A percentile compares a stretch with the other conserved stretches of the same genome.
Evolutionary conservation across 2,113 vertebrate genomes (phyloP).

Genomic region (Actenoides hombroni): DNA sequence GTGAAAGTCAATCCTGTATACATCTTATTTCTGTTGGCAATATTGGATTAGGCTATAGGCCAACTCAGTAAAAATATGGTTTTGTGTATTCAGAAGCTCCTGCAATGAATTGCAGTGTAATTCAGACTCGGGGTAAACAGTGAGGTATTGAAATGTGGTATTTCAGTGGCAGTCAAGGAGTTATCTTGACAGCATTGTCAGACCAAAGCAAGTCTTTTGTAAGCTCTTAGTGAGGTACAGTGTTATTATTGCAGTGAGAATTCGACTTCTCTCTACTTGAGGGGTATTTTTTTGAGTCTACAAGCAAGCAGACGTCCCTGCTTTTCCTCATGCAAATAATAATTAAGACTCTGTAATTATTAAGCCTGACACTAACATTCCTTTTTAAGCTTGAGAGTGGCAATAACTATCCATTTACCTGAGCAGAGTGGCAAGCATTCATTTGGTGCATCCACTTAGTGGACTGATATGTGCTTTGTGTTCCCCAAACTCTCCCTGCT

Average conservation of each 20-base stretch:
- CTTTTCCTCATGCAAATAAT: not conserved
- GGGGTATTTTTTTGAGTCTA: not conserved
- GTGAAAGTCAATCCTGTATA: not conserved
- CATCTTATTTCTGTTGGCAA: not conserved
- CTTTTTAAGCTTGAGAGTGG: not conserved
- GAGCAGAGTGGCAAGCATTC: not conserved
- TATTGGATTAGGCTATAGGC: not conserved
- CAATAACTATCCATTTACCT: not conserved
- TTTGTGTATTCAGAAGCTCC: not conserved
- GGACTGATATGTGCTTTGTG: not conserved
- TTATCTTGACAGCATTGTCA: not conserved
- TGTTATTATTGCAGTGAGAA: not conserved
- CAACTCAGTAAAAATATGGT: not conserved
- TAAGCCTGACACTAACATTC: not conserved
- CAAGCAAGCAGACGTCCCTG: not conserved
- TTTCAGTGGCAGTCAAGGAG: not conserved
- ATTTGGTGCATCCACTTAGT: not conserved
- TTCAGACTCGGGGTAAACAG: not conserved
- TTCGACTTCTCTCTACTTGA: not conserved
- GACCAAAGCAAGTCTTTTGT: not conserved
- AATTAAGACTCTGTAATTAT: not conserved
- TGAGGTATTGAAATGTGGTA: not conserved
- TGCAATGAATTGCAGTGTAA: not conserved
- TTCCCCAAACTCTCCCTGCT: not conserved
- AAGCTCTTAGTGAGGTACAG: not conserved